phyloP scores from a whole-genome alignment of 2,888 invertebrate genomes.

The Yponomeuta sedellus region DNA sequence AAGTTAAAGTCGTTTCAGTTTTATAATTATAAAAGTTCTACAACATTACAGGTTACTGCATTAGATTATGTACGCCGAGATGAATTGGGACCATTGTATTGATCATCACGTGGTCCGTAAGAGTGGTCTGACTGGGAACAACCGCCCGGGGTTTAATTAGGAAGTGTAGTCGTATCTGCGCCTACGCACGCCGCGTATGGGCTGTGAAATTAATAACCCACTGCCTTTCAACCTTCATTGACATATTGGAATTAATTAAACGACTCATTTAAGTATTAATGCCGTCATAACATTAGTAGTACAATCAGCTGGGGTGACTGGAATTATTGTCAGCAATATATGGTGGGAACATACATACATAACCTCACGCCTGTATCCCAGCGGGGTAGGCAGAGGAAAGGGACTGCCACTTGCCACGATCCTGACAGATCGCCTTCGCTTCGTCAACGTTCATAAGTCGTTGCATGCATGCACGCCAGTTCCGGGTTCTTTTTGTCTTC shows the following conservation, averaged over 20 bases:
- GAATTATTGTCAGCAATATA: slow-evolving; percentile 10
- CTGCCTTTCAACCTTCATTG: slow-evolving; percentile 21
- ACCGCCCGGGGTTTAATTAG: slow-evolving; percentile 44
- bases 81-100: no score
- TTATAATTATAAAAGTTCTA: no score
- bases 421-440: no score
- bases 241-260: not conserved
- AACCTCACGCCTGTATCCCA: no score
- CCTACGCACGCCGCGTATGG: slow-evolving; percentile 53
- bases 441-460: no score
- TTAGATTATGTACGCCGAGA: no score
- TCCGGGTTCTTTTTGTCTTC: no score
- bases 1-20: no score
- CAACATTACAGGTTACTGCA: no score
- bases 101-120: not conserved
- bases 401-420: no score
- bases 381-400: no score
- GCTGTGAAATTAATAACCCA: slow-evolving; percentile 59
- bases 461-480: no score
- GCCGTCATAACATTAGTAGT: not conserved
- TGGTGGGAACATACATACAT: not conserved
- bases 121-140: slow-evolving; percentile 34
- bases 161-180: slow-evolving; percentile 39
- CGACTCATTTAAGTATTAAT: not conserved
- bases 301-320: not conserved